Conservation (phyloP, 2,888 invertebrate genomes). For the Caenorhabditis sp. region DNA sequence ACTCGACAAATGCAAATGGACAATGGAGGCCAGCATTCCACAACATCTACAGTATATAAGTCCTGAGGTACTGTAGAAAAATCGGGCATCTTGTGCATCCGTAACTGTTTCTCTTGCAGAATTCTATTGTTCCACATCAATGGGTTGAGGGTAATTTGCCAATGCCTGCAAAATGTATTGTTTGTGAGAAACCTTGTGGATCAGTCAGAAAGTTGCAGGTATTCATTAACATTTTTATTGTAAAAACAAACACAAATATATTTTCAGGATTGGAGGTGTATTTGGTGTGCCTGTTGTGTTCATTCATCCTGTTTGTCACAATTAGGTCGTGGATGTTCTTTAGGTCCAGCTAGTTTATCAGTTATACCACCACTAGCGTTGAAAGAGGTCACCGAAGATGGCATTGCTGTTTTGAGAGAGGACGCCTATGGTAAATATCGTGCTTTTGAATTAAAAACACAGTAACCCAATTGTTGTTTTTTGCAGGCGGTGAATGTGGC, state of each 20-base stretch:
- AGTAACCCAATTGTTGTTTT: background rate
- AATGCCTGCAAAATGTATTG: slow-evolving; percentile 88
- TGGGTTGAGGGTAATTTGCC: slow-evolving; percentile 98
- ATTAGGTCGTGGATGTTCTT: slow-evolving; percentile 82
- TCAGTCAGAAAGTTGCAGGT: slow-evolving; percentile 77
- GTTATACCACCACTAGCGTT: slow-evolving; percentile 92
- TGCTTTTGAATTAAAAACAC: too few species aligned
- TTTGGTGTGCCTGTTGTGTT: slow-evolving; percentile 90
- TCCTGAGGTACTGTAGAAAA: slow-evolving; percentile 46
- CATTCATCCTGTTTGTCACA: slow-evolving; percentile 72
- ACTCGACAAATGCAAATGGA: slow-evolving; percentile 95
- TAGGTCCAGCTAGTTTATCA: slow-evolving; percentile 88
- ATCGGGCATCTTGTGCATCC: too few species aligned
- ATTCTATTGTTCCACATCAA: slow-evolving; percentile 87
- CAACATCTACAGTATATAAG: slow-evolving; percentile 52
- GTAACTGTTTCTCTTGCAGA: slow-evolving; percentile 46
- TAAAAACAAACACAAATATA: background rate
- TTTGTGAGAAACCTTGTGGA: slow-evolving; percentile 95
- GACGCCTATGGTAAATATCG: slow-evolving; percentile 43
- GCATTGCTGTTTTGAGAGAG: slow-evolving; percentile 31
- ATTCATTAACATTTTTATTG: background rate
- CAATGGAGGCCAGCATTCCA: slow-evolving; percentile 85
- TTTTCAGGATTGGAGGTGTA: slow-evolving; percentile 92
- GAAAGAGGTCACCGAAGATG: slow-evolving; percentile 35
- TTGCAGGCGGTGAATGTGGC: slow-evolving; percentile 9